Evolutionary conservation across 2,888 invertebrate species (phyloP), one percentile per base, ranked within the genome.

Genomic region (Caenorhabditis virilis): DNA sequence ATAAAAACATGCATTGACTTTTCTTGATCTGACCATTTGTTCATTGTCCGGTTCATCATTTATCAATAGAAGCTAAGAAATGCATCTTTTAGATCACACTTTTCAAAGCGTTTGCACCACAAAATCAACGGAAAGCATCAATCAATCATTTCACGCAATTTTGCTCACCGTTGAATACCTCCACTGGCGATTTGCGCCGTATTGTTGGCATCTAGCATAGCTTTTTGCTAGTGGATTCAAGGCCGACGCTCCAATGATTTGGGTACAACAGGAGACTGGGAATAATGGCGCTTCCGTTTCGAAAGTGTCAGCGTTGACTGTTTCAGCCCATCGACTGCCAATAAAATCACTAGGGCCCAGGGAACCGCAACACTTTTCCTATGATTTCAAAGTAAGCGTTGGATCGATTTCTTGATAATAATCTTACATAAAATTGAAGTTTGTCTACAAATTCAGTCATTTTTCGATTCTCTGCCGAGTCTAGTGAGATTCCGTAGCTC

Each of bases 371-470:
- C 70, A 74, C 25, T 69, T 52, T 48, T 70, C 67, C 69, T 73
- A 41, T 18, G 59, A 30, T 23, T 27, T 13, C 11, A 43, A 33
- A 26, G 42, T 39, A 6, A 45, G 50, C 20, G 33, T 26, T 5
- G 13, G 38, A 18, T 1, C 3, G 27, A 25, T 18, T 39, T 33
- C 42, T 26, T 18, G 4, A 23, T 23, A 26, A 20, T 20, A n/a
- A 6, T 43, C 74, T 73, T 52, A 78, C 78, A 66, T 73, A 61
- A 45, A 72, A 77, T 48, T 78, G 78, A 58, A 78, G 59, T 56
- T 72, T 72, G 51, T 78, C 75, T 45, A 78, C 68, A 47, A 74
- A 60, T n/a, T 54, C 56, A 2, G 78, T 77, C 5, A 76, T 53
- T 36, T 48, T 56, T 3, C 56, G 56, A 50, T 77, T 76, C 5